Evolutionary conservation across 2,113 vertebrate species (phyloP).

Genomic region (Bubalus kerabau): DNA sequence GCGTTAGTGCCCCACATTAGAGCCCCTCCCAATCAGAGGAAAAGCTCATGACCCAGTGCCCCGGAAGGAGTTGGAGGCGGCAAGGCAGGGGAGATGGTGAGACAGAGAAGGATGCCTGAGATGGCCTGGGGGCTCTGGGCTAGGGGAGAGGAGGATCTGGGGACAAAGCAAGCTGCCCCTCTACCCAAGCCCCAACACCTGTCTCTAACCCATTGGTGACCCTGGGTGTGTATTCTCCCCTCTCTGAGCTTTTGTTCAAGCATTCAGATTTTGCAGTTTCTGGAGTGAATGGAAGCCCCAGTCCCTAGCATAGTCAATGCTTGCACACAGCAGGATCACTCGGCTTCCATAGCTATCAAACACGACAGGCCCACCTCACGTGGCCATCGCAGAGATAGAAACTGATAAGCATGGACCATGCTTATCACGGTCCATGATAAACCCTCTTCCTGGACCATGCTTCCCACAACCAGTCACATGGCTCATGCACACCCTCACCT

Average conservation of each 20-base stretch:
- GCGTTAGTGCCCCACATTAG: not conserved
- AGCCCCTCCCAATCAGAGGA: not conserved
- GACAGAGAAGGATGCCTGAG: too few relatives aligned
- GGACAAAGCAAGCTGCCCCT: not conserved
- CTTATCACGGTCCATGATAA: not conserved
- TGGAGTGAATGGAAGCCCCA: not conserved
- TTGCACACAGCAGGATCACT: not conserved
- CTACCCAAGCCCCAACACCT: not conserved
- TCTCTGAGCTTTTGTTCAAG: not conserved
- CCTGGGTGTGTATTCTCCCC: not conserved
- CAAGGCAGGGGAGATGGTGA: not conserved
- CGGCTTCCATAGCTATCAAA: not conserved
- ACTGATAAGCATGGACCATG: not conserved
- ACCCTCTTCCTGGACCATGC: not conserved
- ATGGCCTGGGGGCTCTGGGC: not conserved
- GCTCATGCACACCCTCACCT: not conserved
- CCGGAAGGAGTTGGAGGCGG: not conserved
- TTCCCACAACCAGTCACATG: not conserved
- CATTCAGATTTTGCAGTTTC: not conserved
- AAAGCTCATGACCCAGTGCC: not conserved
- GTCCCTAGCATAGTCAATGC: not conserved
- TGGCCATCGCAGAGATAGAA: not conserved
- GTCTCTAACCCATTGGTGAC: not conserved
- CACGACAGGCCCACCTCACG: not conserved
- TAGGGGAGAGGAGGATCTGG: not conserved